Evolutionary conservation across 2,888 invertebrate species (phyloP).

Genomic region (Sthenelais limicola): DNA sequence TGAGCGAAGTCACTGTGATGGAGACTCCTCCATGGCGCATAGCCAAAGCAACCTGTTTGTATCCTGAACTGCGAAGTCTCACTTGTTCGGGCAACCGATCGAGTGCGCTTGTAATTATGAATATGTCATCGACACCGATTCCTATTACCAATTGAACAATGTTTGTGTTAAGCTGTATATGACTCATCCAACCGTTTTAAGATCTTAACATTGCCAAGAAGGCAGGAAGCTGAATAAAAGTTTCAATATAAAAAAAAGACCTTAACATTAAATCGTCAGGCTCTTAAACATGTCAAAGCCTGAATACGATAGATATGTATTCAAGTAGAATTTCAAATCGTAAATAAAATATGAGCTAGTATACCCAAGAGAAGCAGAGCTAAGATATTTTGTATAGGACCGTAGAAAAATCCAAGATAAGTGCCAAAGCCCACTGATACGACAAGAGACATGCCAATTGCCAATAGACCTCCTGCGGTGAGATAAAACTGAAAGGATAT

Average conservation of each 20-base stretch:
- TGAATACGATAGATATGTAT: no score
- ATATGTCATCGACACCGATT: conserved; percentile 84
- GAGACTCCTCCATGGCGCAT: conserved; percentile 87
- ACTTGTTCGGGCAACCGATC: conserved; percentile 75
- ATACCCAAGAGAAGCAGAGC: conserved; percentile 88
- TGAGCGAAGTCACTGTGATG: conserved; percentile 86
- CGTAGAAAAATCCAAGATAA: conserved; percentile 81
- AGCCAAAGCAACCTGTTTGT: conserved; percentile 77
- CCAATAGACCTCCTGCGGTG: conserved; percentile 80
- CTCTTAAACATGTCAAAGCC: no score
- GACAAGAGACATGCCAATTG: conserved; percentile 82
- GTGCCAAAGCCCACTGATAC: conserved; percentile 83
- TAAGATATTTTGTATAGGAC: conserved; percentile 86
- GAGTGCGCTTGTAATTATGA: conserved; percentile 87
- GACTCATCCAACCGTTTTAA: no score
- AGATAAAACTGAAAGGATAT: conserved; percentile 76
- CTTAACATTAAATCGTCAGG: no score
- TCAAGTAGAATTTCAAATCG: no score
- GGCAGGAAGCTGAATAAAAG: no score
- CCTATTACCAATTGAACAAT: conserved; percentile 55
- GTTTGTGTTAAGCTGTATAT: no score
- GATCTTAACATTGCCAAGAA: no score
- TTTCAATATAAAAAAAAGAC: no score
- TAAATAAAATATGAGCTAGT: neutral
- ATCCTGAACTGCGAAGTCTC: conserved; percentile 73